Evolutionary conservation across 2,113 vertebrate species (phyloP).

Genomic region (Emberiza fucata): DNA sequence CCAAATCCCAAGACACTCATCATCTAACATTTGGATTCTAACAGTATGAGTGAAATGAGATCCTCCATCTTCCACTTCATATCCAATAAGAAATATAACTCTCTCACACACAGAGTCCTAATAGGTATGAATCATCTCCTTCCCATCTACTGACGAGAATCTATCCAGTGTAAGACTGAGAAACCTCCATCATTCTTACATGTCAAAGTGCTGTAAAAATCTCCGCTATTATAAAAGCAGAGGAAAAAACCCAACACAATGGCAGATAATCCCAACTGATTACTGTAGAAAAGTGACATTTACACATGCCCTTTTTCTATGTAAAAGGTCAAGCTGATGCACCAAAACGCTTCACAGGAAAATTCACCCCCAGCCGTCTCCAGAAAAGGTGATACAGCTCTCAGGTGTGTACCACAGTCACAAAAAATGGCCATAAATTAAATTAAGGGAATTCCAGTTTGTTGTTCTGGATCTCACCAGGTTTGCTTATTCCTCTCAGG

Average conservation of each 20-base stretch:
- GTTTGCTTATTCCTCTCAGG: neutral
- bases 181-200: neutral
- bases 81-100: neutral
- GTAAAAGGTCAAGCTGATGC: slow-evolving; percentile 25
- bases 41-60: neutral
- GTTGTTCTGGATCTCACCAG: neutral
- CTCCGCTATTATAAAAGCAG: neutral
- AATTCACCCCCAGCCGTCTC: neutral
- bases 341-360: neutral
- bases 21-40: neutral
- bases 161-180: neutral
- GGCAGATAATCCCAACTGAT: neutral
- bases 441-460: neutral
- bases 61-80: neutral
- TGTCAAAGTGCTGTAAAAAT: neutral
- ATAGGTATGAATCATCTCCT: neutral
- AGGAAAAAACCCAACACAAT: neutral
- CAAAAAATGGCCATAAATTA: neutral
- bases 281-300: slow-evolving; percentile 4
- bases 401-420: neutral
- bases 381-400: neutral
- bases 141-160: neutral
- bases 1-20: neutral
- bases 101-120: neutral
- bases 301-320: neutral